Base-by-base conservation (phyloP, 1,140 invertebrate species). In the Dreissena rostriformis region DNA sequence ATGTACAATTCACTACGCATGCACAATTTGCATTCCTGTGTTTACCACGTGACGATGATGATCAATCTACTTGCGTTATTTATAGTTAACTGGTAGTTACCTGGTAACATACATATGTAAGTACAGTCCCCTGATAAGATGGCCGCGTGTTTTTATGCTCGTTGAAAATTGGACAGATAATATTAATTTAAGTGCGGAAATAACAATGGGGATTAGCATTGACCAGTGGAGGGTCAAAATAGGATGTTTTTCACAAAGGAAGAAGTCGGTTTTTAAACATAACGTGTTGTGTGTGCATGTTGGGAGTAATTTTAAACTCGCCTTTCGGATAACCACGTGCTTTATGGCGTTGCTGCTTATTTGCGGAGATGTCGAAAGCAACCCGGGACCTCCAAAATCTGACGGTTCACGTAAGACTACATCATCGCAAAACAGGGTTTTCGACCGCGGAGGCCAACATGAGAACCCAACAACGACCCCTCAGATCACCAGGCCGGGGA, bases 181-280 rank as follows among this genome's bases (percentile, higher is more conserved):
- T 57, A 19, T 57, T 12, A 57, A 57, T 57, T 14, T 14, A 12
- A 14, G 53, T 14, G 12, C 19, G n/a, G 19, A 57, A 57, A 12
- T 57, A 19, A 57, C 53, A 57, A 57, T 57, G 53, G 53, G 53
- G 53, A 57, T 57, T 57, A 57, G 53, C 19, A 57, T 57, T 57
- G 53, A 57, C 53, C 53, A 57, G 53, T 57, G 53, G 53, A 57
- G 53, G 53, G 19, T 57, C 19, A 57, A 57, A 57, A 57, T 57
- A 57, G 53, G 53, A 57, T 57, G 53, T 57, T 57, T 57, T 57
- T 57, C 53, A 14, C 53, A 57, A 57, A 12, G 12, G 12, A 57
- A 19, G 12, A 57, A 57, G 53, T 57, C 53, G 19, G 19, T 57
- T 57, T 57, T 57, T 57, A 14, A 19, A 14, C 19, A 14, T 14